Evolutionary conservation across 2,113 vertebrate species (phyloP).

Genomic region (Papio anubis): DNA sequence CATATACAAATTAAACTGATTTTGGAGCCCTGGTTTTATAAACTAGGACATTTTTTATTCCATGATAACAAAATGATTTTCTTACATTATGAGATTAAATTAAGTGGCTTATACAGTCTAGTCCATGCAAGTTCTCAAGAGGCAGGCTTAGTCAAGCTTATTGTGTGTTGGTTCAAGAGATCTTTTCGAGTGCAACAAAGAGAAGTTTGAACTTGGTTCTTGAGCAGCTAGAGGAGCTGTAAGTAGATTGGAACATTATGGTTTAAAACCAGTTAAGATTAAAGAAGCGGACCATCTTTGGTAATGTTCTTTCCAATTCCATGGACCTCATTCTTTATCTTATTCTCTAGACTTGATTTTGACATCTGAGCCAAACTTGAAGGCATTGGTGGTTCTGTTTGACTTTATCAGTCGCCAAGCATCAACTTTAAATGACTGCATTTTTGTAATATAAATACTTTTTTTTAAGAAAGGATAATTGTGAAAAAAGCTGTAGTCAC

Average conservation of each 20-base stretch:
- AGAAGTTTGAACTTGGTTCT: background rate
- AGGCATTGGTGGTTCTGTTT: background rate
- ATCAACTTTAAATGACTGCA: slow-evolving; percentile 11
- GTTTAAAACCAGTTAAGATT: background rate
- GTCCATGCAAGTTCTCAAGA: background rate
- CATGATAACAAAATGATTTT: background rate
- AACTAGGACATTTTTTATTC: background rate
- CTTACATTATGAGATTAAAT: background rate
- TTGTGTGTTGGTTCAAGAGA: background rate
- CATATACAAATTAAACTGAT: background rate
- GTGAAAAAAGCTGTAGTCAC: background rate
- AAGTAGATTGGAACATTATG: background rate
- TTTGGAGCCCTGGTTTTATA: background rate
- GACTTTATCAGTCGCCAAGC: background rate
- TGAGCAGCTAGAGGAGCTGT: background rate
- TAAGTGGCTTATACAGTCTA: background rate
- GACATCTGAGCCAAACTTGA: background rate
- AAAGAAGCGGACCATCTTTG: background rate
- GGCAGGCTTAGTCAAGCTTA: background rate
- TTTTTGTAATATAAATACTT: background rate
- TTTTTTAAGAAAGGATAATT: slow-evolving; percentile 23
- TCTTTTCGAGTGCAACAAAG: background rate
- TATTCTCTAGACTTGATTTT: slow-evolving; percentile 14
- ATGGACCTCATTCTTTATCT: background rate
- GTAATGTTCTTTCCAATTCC: background rate